Evolutionary conservation across 2,888 invertebrate species (phyloP).

Genomic region (Nudaria mundana): DNA sequence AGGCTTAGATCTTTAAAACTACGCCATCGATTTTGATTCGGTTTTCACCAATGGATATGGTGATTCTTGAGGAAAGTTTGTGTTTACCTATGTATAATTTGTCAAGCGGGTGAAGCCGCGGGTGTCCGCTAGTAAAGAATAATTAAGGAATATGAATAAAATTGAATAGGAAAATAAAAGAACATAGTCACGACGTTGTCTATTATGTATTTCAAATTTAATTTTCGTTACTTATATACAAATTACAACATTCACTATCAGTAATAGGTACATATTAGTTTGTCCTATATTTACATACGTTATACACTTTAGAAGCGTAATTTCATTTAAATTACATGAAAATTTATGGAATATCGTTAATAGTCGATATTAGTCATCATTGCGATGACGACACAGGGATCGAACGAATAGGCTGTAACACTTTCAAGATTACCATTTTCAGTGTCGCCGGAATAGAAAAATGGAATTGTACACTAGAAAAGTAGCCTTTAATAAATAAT

Average conservation of each 20-base stretch:
- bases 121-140: too few relatives aligned
- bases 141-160: too few relatives aligned
- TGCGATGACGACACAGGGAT: conserved; percentile 5
- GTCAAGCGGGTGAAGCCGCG: too few relatives aligned
- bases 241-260: conserved; percentile 81
- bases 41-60: too few relatives aligned
- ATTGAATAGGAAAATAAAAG: conserved; percentile 19
- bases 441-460: conserved; percentile 59
- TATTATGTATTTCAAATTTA: conserved; percentile 82
- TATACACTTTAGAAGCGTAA: conserved; percentile 80
- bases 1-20: too few relatives aligned
- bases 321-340: conserved; percentile 75
- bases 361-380: conserved; percentile 47
- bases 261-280: conserved; percentile 75
- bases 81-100: too few relatives aligned
- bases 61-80: too few relatives aligned
- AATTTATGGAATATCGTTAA: conserved; percentile 69
- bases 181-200: conserved; percentile 71
- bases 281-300: conserved; percentile 79
- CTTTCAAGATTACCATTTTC: conserved; percentile 24
- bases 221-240: conserved; percentile 81
- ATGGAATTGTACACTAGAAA: conserved; percentile 70
- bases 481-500: conserved; percentile 37
- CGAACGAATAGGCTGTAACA: conserved; percentile 21
- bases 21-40: too few relatives aligned